These are phyloP conservation scores for Drosophila sproati DNA, from an alignment of 1,140 invertebrate species.

Conservation along the genomic window DNA sequence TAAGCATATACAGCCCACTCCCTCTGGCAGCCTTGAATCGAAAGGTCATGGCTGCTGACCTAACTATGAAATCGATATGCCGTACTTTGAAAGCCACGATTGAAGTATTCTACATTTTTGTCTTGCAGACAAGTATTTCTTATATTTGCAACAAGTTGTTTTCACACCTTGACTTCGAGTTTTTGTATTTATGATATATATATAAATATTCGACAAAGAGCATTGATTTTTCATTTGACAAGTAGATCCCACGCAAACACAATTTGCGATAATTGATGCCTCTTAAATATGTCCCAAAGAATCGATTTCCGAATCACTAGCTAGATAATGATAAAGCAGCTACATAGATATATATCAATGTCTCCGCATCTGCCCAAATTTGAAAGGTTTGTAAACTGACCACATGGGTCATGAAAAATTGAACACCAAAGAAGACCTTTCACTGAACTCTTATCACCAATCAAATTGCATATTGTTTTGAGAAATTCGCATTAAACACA, in stretches of 20 bases:
- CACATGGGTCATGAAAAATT: not conserved
- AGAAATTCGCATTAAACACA: too few relatives aligned
- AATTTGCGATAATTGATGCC: too few relatives aligned
- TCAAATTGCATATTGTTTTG: slow-evolving; percentile 2
- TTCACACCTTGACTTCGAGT: not conserved
- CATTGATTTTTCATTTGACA: too few relatives aligned
- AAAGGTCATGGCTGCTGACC: slow-evolving; percentile 44
- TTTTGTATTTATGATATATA: too few relatives aligned
- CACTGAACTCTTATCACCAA: not conserved
- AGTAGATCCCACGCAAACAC: too few relatives aligned
- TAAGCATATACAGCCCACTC: not conserved
- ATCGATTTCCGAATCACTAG: too few relatives aligned
- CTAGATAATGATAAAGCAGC: not conserved
- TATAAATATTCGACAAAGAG: too few relatives aligned
- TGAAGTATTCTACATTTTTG: not conserved
- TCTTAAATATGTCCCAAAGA: too few relatives aligned
- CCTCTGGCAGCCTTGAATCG: slow-evolving; percentile 9
- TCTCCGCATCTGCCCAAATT: not conserved
- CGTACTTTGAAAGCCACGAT: not conserved
- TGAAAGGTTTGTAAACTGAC: not conserved
- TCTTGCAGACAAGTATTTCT: too few relatives aligned
- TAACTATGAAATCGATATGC: slow-evolving; percentile 37
- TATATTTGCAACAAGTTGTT: slow-evolving; percentile 11
- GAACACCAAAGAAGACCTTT: not conserved
- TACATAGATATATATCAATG: not conserved